Percentiles rank a stretch among this genome's conserved stretches.
These are phyloP conservation scores for Telmatherina bonti DNA, from an alignment of 2,797 vertebrate genomes.

Conservation along the genomic window DNA sequence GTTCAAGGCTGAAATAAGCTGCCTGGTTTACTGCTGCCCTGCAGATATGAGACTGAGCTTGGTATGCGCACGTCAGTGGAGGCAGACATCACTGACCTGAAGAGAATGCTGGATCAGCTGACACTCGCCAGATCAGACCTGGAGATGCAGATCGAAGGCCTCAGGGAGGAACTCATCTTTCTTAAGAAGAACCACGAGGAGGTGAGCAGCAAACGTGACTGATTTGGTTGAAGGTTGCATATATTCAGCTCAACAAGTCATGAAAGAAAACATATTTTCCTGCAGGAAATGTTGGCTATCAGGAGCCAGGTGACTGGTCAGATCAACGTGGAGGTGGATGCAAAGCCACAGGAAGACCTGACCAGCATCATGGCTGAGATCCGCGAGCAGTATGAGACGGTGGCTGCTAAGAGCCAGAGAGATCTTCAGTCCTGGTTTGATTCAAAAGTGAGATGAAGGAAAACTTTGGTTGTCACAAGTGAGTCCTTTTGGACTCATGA, in stretches of 20 bases:
- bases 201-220: constrained; percentile 55
- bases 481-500: background rate
- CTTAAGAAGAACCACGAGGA: constrained; percentile 91
- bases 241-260: too few relatives aligned
- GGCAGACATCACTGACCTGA: constrained; percentile 89
- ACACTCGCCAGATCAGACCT: constrained; percentile 89
- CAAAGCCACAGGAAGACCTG: constrained; percentile 72
- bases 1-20: constrained; percentile 1
- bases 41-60: constrained; percentile 91
- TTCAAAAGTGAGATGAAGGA: constrained; percentile 67
- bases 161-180: constrained; percentile 89
- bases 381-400: constrained; percentile 78
- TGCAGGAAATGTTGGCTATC: constrained; percentile 78
- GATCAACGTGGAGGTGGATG: constrained; percentile 82
- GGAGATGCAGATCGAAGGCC: constrained; percentile 91
- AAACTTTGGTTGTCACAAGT: background rate
- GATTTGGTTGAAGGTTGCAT: background rate
- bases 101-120: constrained; percentile 90
- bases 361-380: constrained; percentile 72
- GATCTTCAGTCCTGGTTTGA: constrained; percentile 79
- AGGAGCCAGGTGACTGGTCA: constrained; percentile 80
- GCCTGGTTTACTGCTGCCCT: constrained; percentile 5
- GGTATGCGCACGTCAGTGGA: constrained; percentile 90
- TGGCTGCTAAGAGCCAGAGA: constrained; percentile 69
- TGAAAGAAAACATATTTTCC: background rate